Evolutionary conservation across 2,888 invertebrate genomes (phyloP), one percentile per base, ranked within the genome.

Genomic region (Ormyrus labotus): DNA sequence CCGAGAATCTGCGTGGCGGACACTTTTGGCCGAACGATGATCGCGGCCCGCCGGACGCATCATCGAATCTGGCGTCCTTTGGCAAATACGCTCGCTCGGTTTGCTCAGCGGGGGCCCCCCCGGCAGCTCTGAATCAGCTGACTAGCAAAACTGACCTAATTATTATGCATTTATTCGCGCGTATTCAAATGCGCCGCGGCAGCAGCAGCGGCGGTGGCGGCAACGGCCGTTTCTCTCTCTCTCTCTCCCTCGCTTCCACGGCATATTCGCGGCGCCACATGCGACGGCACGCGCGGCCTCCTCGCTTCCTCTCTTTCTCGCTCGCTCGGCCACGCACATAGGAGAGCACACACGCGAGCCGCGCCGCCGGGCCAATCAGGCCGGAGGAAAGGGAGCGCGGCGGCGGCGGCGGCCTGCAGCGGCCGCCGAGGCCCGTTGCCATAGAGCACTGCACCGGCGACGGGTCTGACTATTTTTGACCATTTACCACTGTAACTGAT

Each of bases 91-190:
- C 8, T 45, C 13, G 45, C 57, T 7, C 8, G 11, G 64, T 57
- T 63, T 48, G 53, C 58, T 53, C 48, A 45, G 65, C 6, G 5
- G 45, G n/a, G n/a, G 45, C 19, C 19, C 19, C 19, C 19, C 19
- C 76, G 61, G 48, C 64, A 51, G 69, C 60, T 47, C 65, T 69
- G 77, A 77, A 82, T 82, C 79, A 79, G 80, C 79, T 82, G 80
- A 80, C 79, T 80, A 80, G 80, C 77, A 89, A 90, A 90, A 90
- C 88, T 90, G 90, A 90, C 90, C 90, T 90, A 90, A 90, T 90
- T 90, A 90, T 90, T 90, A 90, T 90, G 90, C 89, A 90, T 90
- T 90, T 90, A 90, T 90, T 90, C 90, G 87, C 89, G 89, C 89
- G 90, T 90, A 90, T 90, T 90, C 89, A 90, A 90, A 90, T 90